phyloP scores from a whole-genome alignment of 2,113 vertebrate species.

The Macheiramphus alcinus region DNA sequence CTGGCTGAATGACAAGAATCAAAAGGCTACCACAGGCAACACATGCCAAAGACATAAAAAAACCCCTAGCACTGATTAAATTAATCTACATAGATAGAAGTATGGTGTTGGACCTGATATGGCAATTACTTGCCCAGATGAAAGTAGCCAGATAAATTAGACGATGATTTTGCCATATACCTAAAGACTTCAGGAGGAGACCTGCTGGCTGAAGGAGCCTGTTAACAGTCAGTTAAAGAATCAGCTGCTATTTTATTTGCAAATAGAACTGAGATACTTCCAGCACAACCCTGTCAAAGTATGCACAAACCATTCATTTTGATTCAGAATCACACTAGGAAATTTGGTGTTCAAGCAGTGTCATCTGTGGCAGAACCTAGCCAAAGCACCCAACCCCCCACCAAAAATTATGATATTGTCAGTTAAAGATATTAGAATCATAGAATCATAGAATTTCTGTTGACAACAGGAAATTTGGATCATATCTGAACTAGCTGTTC shows the following conservation, averaged over 20 bases:
- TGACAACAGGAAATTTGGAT: background rate
- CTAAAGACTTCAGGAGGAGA: background rate
- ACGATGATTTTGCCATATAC: background rate
- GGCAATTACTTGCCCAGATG: background rate
- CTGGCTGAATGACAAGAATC: background rate
- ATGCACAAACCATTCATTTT: background rate
- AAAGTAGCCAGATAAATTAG: background rate
- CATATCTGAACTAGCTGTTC: background rate
- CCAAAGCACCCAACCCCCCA: background rate
- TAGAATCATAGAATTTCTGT: no score
- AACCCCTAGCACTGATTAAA: background rate
- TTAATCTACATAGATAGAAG: background rate
- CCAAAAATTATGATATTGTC: background rate
- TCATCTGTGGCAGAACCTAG: rapidly evolving
- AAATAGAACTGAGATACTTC: background rate
- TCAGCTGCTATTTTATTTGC: background rate
- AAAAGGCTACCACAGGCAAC: background rate
- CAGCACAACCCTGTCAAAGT: background rate
- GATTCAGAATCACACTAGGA: background rate
- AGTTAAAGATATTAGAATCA: background rate
- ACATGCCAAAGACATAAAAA: background rate
- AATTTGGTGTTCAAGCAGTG: background rate
- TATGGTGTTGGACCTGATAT: background rate
- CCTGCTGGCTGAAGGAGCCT: background rate
- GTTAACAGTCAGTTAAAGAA: background rate